Conservation (phyloP, 2,888 invertebrate genomes). For the Yponomeuta sedellus region DNA sequence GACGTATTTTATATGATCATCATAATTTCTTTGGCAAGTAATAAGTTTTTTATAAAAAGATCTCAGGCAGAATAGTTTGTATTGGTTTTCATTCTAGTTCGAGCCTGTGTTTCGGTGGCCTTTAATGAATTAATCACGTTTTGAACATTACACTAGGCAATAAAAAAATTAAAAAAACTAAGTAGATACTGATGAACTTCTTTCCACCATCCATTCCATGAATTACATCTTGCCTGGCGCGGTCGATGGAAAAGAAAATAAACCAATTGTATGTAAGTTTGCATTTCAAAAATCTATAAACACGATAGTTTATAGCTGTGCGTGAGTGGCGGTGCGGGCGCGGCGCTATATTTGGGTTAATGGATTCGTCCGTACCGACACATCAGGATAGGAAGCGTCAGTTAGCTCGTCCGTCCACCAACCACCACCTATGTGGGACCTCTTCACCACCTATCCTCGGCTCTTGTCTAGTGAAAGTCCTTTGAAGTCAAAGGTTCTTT, state of each 20-base stretch:
- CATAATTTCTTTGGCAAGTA: too few species aligned
- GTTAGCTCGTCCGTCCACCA: constrained; percentile 37
- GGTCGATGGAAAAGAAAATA: neutral
- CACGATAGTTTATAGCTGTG: constrained; percentile 27
- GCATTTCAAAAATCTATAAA: constrained; percentile 7
- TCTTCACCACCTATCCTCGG: neutral
- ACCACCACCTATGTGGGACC: constrained; percentile 11
- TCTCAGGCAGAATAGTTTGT: too few species aligned
- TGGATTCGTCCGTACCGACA: constrained; percentile 70
- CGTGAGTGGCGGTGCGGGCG: constrained; percentile 56
- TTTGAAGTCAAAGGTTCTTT: neutral
- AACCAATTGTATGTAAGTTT: neutral
- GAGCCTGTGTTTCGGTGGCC: too few species aligned
- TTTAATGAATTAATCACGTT: too few species aligned
- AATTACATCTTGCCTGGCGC: neutral
- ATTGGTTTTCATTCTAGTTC: too few species aligned
- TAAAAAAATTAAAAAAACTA: too few species aligned
- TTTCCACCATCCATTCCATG: neutral
- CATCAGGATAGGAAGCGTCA: constrained; percentile 68
- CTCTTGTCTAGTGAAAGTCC: constrained; percentile 2
- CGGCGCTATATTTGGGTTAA: constrained; percentile 75
- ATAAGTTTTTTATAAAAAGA: too few species aligned
- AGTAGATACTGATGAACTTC: too few species aligned
- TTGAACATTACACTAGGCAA: too few species aligned
- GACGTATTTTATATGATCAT: too few species aligned